Conservation (phyloP, 2,113 vertebrate species). For the Sorex fumeus region DNA sequence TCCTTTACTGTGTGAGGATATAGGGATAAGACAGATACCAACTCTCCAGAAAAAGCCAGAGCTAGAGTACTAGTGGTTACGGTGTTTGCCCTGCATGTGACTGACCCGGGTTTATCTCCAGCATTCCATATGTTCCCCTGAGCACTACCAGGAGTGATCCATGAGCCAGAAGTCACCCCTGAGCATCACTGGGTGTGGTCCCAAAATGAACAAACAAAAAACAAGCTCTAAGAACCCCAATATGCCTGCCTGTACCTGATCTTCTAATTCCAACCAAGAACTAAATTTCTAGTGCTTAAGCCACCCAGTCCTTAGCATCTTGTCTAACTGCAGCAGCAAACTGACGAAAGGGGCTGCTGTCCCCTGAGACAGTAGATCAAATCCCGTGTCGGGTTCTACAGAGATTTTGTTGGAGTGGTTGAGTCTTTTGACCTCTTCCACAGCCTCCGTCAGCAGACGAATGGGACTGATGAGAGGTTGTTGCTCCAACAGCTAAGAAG, state of each 20-base stretch:
- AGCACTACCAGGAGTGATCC: too few relatives aligned
- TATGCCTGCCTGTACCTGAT: not conserved
- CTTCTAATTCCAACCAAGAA: not conserved
- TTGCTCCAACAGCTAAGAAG: not conserved
- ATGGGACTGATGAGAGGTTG: not conserved
- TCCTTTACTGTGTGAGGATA: not conserved
- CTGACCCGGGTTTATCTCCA: too few relatives aligned
- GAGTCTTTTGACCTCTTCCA: not conserved
- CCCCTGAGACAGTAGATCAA: not conserved
- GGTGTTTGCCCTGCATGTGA: too few relatives aligned
- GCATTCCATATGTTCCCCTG: too few relatives aligned
- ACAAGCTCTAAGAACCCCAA: too few relatives aligned
- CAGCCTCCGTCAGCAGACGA: not conserved
- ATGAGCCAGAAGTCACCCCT: too few relatives aligned
- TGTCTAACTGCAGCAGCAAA: not conserved
- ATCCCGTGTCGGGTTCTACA: not conserved
- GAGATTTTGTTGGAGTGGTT: not conserved
- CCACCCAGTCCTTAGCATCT: not conserved
- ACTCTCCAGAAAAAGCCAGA: not conserved
- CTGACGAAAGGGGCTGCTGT: not conserved
- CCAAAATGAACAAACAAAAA: too few relatives aligned
- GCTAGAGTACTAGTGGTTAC: too few relatives aligned
- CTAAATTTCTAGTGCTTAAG: not conserved
- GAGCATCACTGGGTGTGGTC: too few relatives aligned
- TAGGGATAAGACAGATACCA: not conserved